Evolutionary conservation across 1,140 invertebrate species (phyloP).

Genomic region (Drosophila prosaltans): DNA sequence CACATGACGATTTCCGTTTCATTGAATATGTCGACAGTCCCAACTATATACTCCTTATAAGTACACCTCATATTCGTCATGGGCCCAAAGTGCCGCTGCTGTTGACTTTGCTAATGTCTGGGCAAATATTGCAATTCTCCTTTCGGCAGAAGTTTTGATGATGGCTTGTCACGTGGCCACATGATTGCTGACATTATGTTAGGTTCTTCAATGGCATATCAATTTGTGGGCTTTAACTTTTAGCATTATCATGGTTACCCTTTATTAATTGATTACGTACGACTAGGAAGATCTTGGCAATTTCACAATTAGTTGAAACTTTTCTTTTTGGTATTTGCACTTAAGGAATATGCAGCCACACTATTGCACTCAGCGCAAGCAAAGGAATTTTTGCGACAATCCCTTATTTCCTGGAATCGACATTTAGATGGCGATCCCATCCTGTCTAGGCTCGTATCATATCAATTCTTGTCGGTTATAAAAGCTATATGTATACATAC

Average conservation of each 20-base stretch:
- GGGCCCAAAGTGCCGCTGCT: conserved; percentile 43
- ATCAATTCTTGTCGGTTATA: conserved; percentile 3
- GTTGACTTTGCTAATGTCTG: conserved; percentile 74
- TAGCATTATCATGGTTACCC: not conserved
- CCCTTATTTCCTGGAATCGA: no score
- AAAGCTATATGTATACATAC: conserved; percentile 12
- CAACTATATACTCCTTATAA: conserved; percentile 9
- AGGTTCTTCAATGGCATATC: conserved; percentile 20
- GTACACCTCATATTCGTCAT: no score
- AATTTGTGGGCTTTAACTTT: conserved; percentile 5
- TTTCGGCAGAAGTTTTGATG: conserved; percentile 21
- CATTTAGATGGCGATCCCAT: not conserved
- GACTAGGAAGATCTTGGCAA: not conserved
- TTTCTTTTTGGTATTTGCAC: no score
- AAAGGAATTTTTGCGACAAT: no score
- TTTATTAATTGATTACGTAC: not conserved
- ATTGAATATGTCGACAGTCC: conserved; percentile 8
- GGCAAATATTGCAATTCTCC: conserved; percentile 69
- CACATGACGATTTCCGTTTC: conserved; percentile 59
- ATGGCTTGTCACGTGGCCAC: conserved; percentile 6
- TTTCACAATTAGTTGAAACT: no score
- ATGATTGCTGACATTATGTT: conserved; percentile 42
- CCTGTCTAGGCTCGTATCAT: not conserved
- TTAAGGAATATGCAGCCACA: no score
- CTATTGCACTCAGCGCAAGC: no score